Percentiles rank a stretch among this genome's conserved stretches.
Evolutionary conservation across 2,797 vertebrate species (phyloP).

Genomic region (Halcyon smyrnensis): DNA sequence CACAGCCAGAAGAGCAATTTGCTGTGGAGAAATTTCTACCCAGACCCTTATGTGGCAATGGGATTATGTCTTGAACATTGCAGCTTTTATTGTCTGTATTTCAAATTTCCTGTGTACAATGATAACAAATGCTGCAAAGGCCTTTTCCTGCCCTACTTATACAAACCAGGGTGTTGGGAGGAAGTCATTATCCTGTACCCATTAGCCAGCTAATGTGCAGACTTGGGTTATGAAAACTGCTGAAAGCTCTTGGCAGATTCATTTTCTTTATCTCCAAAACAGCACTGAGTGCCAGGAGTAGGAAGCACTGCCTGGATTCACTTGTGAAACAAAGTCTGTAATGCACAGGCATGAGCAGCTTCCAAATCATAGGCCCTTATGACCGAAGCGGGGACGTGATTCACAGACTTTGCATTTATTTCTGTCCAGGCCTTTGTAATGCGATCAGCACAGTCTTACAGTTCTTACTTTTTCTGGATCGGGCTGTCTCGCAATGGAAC

Average conservation of each 20-base stretch:
- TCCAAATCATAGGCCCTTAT: accelerated
- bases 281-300: background rate
- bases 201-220: background rate
- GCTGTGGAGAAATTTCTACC: background rate
- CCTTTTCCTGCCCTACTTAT: background rate
- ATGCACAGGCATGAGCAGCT: background rate
- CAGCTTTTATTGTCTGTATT: background rate
- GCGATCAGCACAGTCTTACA: background rate
- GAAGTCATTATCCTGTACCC: background rate
- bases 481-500: background rate
- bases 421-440: background rate
- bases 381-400: background rate
- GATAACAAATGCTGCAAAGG: background rate
- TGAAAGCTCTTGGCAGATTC: background rate
- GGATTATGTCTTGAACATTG: background rate
- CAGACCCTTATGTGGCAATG: background rate
- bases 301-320: background rate
- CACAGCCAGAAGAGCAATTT: background rate
- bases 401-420: background rate
- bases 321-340: background rate
- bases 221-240: background rate
- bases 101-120: background rate
- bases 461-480: constrained; percentile 1
- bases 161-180: background rate
- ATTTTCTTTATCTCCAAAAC: background rate